Base-by-base conservation (phyloP, 2,113 vertebrate species). In the Cyprinodon brontotheroides region DNA sequence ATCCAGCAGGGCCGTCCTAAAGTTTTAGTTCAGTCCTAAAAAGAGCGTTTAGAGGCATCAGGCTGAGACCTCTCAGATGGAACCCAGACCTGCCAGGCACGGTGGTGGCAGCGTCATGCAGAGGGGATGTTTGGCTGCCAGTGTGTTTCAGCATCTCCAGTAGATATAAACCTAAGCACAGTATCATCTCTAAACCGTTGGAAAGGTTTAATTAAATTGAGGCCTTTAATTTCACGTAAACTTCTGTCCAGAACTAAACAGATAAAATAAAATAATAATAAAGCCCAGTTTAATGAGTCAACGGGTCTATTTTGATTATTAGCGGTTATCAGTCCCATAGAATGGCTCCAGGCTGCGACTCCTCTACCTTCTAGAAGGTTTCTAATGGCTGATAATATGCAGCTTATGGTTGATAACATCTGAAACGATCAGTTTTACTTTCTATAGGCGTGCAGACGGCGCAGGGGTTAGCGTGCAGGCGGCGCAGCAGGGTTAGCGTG, bases 201-300 rank as follows among this genome's bases (percentile, higher is more conserved):
- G 10, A 57, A n/a, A 53, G 17, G 15, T 14, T 8, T 53, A 53
- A 53, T 53, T 5, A 50, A 50, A 50, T 50, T 14, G 4, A 50
- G 4, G 14, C 47, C 50, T 6, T 8, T 6, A n/a, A 9, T 14
- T 57, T 15, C 1, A n/a, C 10, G 8, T n/a, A 57, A 57, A 57
- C 6, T 9, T 57, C 50, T 57, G 50, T 20, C 15, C 50, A 57
- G 17, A 57, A 72, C 70, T 76, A 78, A 66, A 72, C 57, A 83
- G 73, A 60, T 13, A 60, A 45, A 50, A 7, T 14, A 64, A 60
- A 80, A 68, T 50, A 64, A 65, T 83, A 37, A 79, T 60, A 66
- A 69, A 78, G 81, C 69, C 36, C 15, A 87, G 73, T 71, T 79
- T 61, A 83, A 40, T 22, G 13, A 80, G 61, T 4, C 37, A 65